A percentile compares a stretch with the other conserved stretches of the same genome.
phyloP scores from a whole-genome alignment of 2,797 vertebrate species.

The Cetoscarus ocellatus region DNA sequence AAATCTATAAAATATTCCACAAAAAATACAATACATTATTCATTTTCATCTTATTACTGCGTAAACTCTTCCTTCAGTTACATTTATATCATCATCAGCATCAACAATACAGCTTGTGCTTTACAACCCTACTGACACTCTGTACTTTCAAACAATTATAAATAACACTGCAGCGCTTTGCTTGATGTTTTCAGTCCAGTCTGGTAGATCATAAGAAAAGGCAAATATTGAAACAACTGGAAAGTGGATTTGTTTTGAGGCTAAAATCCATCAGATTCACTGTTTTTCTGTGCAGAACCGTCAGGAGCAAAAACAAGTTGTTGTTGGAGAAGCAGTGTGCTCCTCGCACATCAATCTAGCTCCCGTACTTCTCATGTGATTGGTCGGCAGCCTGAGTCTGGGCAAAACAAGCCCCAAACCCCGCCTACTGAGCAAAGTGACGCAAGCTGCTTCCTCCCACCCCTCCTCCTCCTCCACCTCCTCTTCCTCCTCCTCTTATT shows the following conservation, averaged over 20 bases:
- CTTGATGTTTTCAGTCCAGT: constrained; percentile 18
- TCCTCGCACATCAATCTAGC: constrained; percentile 33
- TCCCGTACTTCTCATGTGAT: constrained; percentile 54
- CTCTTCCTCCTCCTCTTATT: constrained; percentile 34
- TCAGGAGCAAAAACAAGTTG: constrained; percentile 66
- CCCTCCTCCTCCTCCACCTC: constrained; percentile 18
- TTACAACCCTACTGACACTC: constrained; percentile 37
- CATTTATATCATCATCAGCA: constrained; percentile 37
- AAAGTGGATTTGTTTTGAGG: constrained; percentile 32
- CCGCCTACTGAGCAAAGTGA: constrained; percentile 69
- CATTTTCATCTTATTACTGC: constrained; percentile 34
- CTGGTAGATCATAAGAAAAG: constrained; percentile 12
- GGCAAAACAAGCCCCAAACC: constrained; percentile 66
- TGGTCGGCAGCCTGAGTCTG: constrained; percentile 65
- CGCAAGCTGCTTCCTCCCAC: constrained; percentile 56
- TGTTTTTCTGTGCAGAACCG: constrained; percentile 30
- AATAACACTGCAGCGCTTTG: constrained; percentile 60
- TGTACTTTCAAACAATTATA: constrained; percentile 51
- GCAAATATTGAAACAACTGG: neutral
- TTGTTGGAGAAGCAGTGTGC: constrained; percentile 50
- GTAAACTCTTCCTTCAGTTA: constrained; percentile 47
- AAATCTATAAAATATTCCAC: constrained; percentile 76
- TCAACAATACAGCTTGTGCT: constrained; percentile 59
- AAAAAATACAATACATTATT: constrained; percentile 69
- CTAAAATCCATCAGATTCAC: constrained; percentile 31